Conservation (phyloP, 2,888 invertebrate genomes). For the Xestobium rufovillosum region DNA sequence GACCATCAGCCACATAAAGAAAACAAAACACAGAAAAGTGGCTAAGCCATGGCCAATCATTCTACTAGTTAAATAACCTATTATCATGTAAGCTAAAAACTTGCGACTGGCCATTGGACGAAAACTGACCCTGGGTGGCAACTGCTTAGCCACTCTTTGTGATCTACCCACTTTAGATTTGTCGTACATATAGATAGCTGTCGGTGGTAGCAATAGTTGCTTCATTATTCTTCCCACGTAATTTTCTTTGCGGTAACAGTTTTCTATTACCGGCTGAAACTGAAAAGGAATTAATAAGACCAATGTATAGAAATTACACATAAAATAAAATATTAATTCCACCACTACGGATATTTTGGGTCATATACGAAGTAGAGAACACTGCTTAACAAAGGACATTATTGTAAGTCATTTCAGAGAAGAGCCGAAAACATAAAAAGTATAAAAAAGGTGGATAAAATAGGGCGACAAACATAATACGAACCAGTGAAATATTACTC, state of each 20-base stretch:
- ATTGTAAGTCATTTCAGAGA: not conserved
- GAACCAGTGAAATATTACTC: too few species aligned
- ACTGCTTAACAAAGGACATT: not conserved
- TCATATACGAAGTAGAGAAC: conserved; percentile 1
- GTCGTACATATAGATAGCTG: conserved; percentile 53
- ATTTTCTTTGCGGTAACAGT: conserved; percentile 56
- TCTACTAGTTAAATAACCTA: conserved; percentile 49
- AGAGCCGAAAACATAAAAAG: not conserved
- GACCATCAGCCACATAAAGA: conserved; percentile 46
- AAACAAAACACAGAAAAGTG: conserved; percentile 45
- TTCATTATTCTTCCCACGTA: conserved; percentile 56
- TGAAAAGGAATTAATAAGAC: conserved; percentile 41
- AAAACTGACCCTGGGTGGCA: conserved; percentile 62
- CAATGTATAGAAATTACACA: conserved; percentile 2
- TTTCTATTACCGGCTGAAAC: conserved; percentile 61
- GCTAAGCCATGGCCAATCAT: conserved; percentile 48
- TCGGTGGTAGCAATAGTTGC: conserved; percentile 57
- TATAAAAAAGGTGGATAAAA: conserved; percentile 8
- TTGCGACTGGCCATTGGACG: conserved; percentile 59
- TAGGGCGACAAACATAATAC: too few species aligned
- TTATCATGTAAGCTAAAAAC: conserved; percentile 48
- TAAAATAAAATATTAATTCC: not conserved
- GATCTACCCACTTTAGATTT: conserved; percentile 53
- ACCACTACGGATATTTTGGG: not conserved
- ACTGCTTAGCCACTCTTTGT: conserved; percentile 47